Evolutionary conservation across 37 sponge, comb jelly and placozoan genomes (phyloP).

Genomic region (Aplysina aerophoba): DNA sequence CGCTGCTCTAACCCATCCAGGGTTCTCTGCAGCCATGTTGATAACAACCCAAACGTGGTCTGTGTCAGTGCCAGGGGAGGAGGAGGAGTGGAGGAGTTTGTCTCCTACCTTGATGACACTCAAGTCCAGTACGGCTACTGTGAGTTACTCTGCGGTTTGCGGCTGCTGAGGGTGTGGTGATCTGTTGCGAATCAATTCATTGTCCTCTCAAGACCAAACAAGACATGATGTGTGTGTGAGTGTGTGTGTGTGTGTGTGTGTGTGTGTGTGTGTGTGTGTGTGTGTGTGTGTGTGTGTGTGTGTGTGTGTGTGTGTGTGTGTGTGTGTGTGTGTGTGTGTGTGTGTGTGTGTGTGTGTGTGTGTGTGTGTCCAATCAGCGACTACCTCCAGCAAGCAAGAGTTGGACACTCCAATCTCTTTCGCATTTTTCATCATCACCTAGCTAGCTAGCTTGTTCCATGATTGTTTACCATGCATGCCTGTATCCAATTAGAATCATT

Average conservation of each 20-base stretch:
- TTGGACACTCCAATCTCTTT: too few species aligned
- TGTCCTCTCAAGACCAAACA: neutral
- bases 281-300: too few species aligned
- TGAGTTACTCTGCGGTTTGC: conserved; percentile 41
- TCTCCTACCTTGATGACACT: conserved; percentile 44
- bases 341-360: too few species aligned
- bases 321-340: too few species aligned
- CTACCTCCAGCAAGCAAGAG: too few species aligned
- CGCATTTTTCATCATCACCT: too few species aligned
- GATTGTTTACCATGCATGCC: too few species aligned
- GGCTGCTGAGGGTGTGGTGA: neutral
- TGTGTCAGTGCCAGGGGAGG: conserved; percentile 39
- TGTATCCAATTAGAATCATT: too few species aligned
- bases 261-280: too few species aligned
- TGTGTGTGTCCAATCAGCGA: too few species aligned
- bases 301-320: too few species aligned
- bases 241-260: neutral
- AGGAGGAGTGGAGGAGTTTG: conserved; percentile 76
- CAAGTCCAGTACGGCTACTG: conserved; percentile 77
- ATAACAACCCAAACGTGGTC: conserved; percentile 69
- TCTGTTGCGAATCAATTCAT: neutral
- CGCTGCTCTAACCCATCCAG: conserved; percentile 23
- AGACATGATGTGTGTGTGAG: neutral
- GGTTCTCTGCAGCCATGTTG: conserved; percentile 77
- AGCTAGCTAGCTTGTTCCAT: too few species aligned